Evolutionary conservation across 2,888 invertebrate genomes (phyloP).

Genomic region (Polyploca ridens): DNA sequence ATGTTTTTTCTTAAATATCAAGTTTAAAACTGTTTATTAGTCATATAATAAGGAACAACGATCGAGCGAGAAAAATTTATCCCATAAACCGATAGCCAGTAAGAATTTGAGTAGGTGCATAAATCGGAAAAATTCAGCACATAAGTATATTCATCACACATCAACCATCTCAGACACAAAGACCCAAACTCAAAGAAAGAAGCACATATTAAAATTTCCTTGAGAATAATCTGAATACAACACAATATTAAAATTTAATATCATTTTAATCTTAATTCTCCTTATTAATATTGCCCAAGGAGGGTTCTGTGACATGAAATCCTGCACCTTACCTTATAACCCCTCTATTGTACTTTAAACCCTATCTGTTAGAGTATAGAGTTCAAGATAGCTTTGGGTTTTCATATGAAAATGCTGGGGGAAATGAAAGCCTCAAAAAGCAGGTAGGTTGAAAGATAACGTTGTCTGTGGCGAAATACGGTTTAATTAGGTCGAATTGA

Average conservation of each 20-base stretch:
- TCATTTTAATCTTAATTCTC: constrained; percentile 84
- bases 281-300: constrained; percentile 80
- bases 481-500: constrained; percentile 74
- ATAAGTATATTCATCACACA: background rate
- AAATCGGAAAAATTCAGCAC: background rate
- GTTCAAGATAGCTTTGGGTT: constrained; percentile 27
- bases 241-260: constrained; percentile 85
- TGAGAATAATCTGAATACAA: constrained; percentile 80
- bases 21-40: too few species aligned
- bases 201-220: constrained; percentile 78
- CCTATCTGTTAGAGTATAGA: constrained; percentile 23
- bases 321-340: constrained; percentile 44
- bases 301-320: constrained; percentile 61
- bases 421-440: constrained; percentile 55
- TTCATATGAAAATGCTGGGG: constrained; percentile 45
- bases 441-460: constrained; percentile 82
- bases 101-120: background rate
- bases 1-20: too few species aligned
- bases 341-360: constrained; percentile 26
- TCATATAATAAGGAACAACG: too few species aligned
- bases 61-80: too few species aligned
- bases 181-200: constrained; percentile 63
- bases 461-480: constrained; percentile 65
- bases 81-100: too few species aligned
- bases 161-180: constrained; percentile 13